Conservation (phyloP, 2,888 invertebrate species). For the Rhamphomyia laevipes region DNA sequence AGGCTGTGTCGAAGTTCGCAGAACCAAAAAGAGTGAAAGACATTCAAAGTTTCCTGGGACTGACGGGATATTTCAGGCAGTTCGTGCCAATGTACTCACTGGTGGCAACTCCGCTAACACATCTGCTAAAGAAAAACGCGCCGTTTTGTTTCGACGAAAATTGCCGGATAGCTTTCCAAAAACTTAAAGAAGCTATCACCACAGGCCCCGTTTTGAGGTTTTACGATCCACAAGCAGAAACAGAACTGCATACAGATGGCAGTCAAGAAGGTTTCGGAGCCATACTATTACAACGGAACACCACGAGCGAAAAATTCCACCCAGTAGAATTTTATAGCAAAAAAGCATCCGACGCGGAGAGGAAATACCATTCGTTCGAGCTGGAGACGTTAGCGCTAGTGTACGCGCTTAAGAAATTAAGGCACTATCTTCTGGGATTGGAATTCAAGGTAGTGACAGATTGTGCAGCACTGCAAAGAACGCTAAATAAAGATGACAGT, state of each 20-base stretch:
- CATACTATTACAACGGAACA: too few relatives aligned
- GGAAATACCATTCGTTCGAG: too few relatives aligned
- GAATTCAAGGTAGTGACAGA: conserved; percentile 1
- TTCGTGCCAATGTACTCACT: not conserved
- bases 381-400: conserved; percentile 2
- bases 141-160: not conserved
- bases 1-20: too few relatives aligned
- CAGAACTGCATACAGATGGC: too few relatives aligned
- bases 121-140: not conserved
- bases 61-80: not conserved
- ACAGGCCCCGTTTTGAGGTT: not conserved
- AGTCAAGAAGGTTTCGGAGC: too few relatives aligned
- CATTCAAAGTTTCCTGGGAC: not conserved
- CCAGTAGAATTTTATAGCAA: too few relatives aligned
- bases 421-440: not conserved
- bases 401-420: not conserved
- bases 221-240: too few relatives aligned
- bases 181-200: too few relatives aligned
- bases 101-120: not conserved
- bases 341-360: too few relatives aligned
- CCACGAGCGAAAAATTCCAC: too few relatives aligned
- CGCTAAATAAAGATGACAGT: not conserved
- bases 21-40: too few relatives aligned
- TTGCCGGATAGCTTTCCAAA: too few relatives aligned
- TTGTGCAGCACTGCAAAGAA: not conserved